These are phyloP conservation scores for Pica pica DNA, from an alignment of 2,113 vertebrate species.

Conservation along the genomic window DNA sequence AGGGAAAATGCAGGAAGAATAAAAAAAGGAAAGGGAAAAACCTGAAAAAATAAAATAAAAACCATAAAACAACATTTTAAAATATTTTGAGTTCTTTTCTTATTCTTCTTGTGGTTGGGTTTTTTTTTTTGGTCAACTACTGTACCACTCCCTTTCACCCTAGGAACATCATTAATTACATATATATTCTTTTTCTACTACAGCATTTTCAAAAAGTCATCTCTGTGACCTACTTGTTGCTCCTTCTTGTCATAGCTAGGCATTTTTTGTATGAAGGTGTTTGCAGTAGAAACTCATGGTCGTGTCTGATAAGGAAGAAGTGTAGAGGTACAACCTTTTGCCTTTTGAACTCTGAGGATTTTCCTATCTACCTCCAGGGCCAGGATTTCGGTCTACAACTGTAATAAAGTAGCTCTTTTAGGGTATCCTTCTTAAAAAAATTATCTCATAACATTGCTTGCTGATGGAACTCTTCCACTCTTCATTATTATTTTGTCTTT, in stretches of 20 bases:
- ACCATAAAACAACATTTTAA: neutral
- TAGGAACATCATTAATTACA: neutral
- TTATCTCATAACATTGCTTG: neutral
- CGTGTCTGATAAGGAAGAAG: neutral
- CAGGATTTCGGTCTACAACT: neutral
- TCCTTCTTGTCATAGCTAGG: neutral
- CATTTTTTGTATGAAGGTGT: neutral
- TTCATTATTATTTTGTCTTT: neutral
- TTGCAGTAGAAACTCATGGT: neutral
- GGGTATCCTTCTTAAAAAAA: neutral
- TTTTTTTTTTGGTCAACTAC: neutral
- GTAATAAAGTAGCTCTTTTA: neutral
- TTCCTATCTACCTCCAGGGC: neutral
- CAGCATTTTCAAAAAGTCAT: neutral
- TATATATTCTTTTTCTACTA: neutral
- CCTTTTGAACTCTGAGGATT: neutral
- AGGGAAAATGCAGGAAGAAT: slow-evolving; percentile 19
- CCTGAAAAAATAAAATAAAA: slow-evolving; percentile 53
- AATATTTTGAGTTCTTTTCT: neutral
- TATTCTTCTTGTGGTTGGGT: neutral
- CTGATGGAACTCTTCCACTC: neutral
- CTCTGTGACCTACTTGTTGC: neutral
- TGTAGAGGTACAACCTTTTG: neutral
- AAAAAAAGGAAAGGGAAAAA: slow-evolving; percentile 42
- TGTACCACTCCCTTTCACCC: neutral